A percentile compares a stretch with the other conserved stretches of the same genome.
Conservation (phyloP, 2,888 invertebrate species). For the Tachina lurida region DNA sequence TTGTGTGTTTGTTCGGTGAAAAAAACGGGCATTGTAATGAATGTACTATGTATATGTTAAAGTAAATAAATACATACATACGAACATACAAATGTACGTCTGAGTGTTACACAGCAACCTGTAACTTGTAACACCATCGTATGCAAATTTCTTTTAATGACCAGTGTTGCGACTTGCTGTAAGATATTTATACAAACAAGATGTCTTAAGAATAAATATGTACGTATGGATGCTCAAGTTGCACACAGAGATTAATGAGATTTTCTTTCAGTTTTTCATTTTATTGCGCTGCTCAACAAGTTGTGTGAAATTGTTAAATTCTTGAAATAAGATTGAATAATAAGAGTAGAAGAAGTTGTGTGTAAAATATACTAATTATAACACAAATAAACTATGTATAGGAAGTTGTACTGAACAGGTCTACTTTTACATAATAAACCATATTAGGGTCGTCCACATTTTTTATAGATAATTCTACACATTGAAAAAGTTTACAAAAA, state of each 20-base stretch:
- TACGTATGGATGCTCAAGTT: background rate
- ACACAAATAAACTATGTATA: background rate
- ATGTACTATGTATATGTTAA: background rate
- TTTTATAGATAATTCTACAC: background rate
- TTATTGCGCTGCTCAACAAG: slow-evolving; percentile 7
- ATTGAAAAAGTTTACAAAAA: background rate
- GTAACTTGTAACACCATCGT: slow-evolving; percentile 33
- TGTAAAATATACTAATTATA: background rate
- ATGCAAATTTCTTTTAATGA: slow-evolving; percentile 70
- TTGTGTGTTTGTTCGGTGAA: too few relatives aligned
- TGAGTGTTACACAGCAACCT: slow-evolving; percentile 7
- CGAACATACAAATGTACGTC: background rate
- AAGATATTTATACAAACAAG: background rate
- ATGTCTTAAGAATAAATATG: slow-evolving; percentile 37
- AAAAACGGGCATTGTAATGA: background rate
- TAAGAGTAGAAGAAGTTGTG: background rate
- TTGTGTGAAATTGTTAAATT: slow-evolving; percentile 18
- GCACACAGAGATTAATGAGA: slow-evolving; percentile 51
- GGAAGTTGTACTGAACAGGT: too few relatives aligned
- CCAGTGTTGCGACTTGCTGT: slow-evolving; percentile 38
- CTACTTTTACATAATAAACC: too few relatives aligned
- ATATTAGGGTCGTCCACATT: too few relatives aligned
- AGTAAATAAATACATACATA: background rate
- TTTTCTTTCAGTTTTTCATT: slow-evolving; percentile 16
- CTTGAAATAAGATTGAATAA: slow-evolving; percentile 18